These are phyloP conservation scores for Macrophya alboannulata DNA, from an alignment of 2,888 invertebrate species.

Conservation along the genomic window DNA sequence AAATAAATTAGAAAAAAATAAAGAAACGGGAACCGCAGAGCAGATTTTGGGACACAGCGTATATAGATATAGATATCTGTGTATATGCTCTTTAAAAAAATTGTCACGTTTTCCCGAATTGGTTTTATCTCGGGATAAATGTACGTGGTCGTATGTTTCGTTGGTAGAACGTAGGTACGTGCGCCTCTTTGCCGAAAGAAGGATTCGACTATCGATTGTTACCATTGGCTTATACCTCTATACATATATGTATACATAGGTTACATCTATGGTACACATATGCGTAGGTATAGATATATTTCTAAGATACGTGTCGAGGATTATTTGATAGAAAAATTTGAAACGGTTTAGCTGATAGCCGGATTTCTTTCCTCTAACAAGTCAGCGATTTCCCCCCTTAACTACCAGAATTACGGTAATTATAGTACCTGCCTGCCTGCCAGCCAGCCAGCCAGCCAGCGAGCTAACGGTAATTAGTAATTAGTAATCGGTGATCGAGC, in stretches of 20 bases:
- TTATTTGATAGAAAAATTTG: neutral
- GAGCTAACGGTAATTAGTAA: constrained; percentile 27
- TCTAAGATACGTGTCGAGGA: neutral
- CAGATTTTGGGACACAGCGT: neutral
- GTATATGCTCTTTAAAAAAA: neutral
- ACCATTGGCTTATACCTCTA: neutral
- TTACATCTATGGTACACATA: neutral
- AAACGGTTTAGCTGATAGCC: neutral
- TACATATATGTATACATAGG: too few species aligned
- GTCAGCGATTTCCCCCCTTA: constrained; percentile 21
- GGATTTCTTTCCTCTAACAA: neutral
- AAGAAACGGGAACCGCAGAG: neutral
- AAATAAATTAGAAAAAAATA: neutral
- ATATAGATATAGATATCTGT: neutral
- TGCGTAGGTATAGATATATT: neutral
- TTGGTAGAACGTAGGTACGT: neutral
- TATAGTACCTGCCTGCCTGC: neutral
- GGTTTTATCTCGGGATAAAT: constrained; percentile 49
- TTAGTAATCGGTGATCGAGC: constrained; percentile 44
- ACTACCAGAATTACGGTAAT: constrained; percentile 30
- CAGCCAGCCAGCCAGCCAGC: too few species aligned
- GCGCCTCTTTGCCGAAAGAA: constrained; percentile 17
- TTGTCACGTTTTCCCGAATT: constrained; percentile 46
- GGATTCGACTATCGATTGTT: constrained; percentile 14
- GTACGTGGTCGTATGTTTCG: constrained; percentile 33